Percentiles rank a stretch among this genome's conserved stretches.
Evolutionary conservation across 2,113 vertebrate species (phyloP).

Genomic region (Syrmaticus mikado): DNA sequence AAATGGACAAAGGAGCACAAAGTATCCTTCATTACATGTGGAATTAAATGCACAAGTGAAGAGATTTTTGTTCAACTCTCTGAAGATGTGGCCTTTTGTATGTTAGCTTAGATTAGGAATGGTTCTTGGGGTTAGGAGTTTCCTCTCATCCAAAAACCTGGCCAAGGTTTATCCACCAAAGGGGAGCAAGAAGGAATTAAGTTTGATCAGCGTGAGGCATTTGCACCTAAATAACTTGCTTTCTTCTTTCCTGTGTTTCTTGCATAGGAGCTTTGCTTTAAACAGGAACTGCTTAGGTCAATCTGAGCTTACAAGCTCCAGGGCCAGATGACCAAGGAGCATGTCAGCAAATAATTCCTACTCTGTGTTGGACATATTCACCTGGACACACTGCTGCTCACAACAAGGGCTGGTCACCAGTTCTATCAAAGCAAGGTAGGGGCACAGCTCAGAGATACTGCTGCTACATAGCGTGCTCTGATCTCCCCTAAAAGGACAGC

Average conservation of each 20-base stretch:
- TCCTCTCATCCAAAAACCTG: background rate
- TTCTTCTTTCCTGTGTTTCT: background rate
- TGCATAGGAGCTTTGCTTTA: background rate
- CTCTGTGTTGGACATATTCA: fast-evolving
- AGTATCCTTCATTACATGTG: background rate
- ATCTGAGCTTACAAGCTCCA: background rate
- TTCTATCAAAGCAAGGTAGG: fast-evolving
- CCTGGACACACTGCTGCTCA: background rate
- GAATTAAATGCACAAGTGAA: background rate
- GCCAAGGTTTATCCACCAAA: background rate
- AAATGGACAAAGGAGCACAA: background rate
- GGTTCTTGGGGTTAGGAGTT: background rate
- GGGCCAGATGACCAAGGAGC: fast-evolving
- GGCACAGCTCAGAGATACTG: too few species aligned
- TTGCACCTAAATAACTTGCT: background rate
- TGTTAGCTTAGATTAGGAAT: background rate
- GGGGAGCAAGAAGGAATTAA: background rate
- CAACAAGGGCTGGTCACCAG: background rate
- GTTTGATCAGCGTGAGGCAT: background rate
- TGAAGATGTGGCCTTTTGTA: background rate
- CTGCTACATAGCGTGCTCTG: background rate
- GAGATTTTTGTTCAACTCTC: background rate
- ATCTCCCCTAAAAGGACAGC: background rate
- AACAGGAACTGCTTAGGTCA: background rate
- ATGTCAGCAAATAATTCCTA: fast-evolving